Base-by-base conservation (phyloP, 2,797 vertebrate species). In the Sebastes cheni region DNA sequence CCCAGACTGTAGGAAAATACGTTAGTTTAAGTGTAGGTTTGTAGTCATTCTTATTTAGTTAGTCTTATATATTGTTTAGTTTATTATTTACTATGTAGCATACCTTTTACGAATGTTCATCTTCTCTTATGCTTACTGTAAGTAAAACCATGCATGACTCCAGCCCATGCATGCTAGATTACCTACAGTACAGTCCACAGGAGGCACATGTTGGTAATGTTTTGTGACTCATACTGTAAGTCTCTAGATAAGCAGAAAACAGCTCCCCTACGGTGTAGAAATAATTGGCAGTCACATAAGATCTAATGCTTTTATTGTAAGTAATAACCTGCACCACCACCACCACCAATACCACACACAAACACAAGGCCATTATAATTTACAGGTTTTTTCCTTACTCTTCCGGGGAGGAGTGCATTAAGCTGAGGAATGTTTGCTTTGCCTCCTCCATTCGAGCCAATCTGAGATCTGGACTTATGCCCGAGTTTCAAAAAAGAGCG, bases 381-480 rank as follows among this genome's bases (percentile, higher is more conserved):
- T 29, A 74, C 62, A 27, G 7, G 16, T 42, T 71, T 42, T 30
- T 58, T 23, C 25, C 23, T 50, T 75, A 18, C 20, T 73, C 50
- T 79, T 79, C 77, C 55, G 25, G 68, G 29, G 79, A 42, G 69
- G 74, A 75, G 60, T 71, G 64, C 69, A 70, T 79, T 62, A 72
- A 79, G 54, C 65, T 20, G 77, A 83, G 83, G 80, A 90, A 82
- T 91, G 84, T 88, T 91, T 86, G 85, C 86, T 90, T 88, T 85
- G 67, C 80, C 84, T 89, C 83, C 79, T 89, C 72, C 82, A 36
- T 79, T 61, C 54, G 5, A 81, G 65, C 61, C 66, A 56, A 66
- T 89, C 75, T 82, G 76, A 82, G n/a, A 54, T n/a, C 20, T 54
- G 52, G 52, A 76, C 71, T 85, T 32, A 80, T 76, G 81, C 83